These are phyloP conservation scores for Monochamus saltuarius DNA, from an alignment of 1,140 invertebrate genomes.

Conservation along the genomic window DNA sequence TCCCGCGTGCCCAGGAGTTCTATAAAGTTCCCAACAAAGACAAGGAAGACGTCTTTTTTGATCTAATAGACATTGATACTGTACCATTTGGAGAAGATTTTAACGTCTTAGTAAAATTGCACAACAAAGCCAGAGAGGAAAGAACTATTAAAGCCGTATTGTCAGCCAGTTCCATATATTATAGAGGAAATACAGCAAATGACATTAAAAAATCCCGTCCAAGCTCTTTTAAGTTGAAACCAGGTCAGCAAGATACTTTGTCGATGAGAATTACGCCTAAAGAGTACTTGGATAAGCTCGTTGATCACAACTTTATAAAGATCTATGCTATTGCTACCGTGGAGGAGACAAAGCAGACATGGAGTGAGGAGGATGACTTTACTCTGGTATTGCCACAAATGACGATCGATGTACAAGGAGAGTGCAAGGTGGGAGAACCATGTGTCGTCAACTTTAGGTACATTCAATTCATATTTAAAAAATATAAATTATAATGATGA, in stretches of 20 bases:
- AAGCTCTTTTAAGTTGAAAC: constrained; percentile 59
- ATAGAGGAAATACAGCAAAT: constrained; percentile 69
- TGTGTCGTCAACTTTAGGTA: constrained; percentile 51
- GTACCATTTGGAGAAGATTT: constrained; percentile 68
- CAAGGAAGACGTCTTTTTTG: constrained; percentile 63
- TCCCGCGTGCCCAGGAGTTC: constrained; percentile 60
- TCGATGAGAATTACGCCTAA: constrained; percentile 57
- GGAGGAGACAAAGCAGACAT: constrained; percentile 67
- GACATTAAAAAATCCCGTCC: constrained; percentile 59
- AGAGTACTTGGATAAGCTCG: constrained; percentile 68
- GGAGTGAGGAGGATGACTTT: constrained; percentile 72
- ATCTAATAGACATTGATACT: constrained; percentile 67
- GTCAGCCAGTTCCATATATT: constrained; percentile 65
- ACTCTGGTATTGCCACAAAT: constrained; percentile 64
- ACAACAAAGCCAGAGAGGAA: constrained; percentile 65
- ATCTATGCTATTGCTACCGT: constrained; percentile 68
- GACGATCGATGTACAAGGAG: constrained; percentile 53
- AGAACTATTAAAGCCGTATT: constrained; percentile 65
- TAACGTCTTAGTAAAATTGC: constrained; percentile 63
- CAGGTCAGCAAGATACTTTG: constrained; percentile 57
- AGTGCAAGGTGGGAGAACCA: constrained; percentile 36
- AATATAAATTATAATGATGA: constrained; percentile 52
- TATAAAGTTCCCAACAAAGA: constrained; percentile 59
- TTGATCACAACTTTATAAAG: constrained; percentile 69
- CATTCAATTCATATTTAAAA: too few relatives aligned